Evolutionary conservation across 2,113 vertebrate species (phyloP).

Genomic region (Aptenodytes patagonicus): DNA sequence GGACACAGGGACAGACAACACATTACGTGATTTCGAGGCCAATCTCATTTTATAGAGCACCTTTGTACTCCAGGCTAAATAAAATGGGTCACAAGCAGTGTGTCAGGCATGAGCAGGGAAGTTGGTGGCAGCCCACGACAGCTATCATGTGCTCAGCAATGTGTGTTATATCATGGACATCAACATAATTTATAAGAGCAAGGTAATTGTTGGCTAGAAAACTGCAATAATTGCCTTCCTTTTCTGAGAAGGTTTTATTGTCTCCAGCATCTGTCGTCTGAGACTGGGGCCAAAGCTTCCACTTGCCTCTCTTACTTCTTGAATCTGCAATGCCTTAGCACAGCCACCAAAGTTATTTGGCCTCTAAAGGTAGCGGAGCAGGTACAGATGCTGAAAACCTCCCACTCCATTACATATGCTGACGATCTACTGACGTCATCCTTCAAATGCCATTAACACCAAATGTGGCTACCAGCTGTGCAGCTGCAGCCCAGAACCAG

Average conservation of each 20-base stretch:
- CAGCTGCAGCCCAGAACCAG: slow-evolving; percentile 37
- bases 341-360: background rate
- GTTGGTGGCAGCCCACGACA: background rate
- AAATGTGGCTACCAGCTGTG: slow-evolving; percentile 62
- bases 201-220: slow-evolving; percentile 56
- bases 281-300: slow-evolving; percentile 31
- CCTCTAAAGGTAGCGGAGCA: background rate
- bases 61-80: slow-evolving; percentile 30
- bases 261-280: slow-evolving; percentile 51
- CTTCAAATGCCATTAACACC: slow-evolving; percentile 34
- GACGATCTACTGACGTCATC: background rate
- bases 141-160: slow-evolving; percentile 25
- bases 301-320: slow-evolving; percentile 6
- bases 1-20: background rate
- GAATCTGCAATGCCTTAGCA: background rate
- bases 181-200: slow-evolving; percentile 39
- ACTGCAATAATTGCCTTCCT: slow-evolving; percentile 37
- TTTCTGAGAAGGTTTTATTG: slow-evolving; percentile 50
- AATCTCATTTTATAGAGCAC: slow-evolving; percentile 35
- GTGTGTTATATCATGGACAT: slow-evolving; percentile 24
- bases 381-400: slow-evolving; percentile 37
- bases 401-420: background rate
- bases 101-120: background rate
- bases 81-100: background rate
- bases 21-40: background rate